These are phyloP conservation scores for Cyprinodon brontotheroides DNA, from an alignment of 2,113 vertebrate species.

Conservation along the genomic window DNA sequence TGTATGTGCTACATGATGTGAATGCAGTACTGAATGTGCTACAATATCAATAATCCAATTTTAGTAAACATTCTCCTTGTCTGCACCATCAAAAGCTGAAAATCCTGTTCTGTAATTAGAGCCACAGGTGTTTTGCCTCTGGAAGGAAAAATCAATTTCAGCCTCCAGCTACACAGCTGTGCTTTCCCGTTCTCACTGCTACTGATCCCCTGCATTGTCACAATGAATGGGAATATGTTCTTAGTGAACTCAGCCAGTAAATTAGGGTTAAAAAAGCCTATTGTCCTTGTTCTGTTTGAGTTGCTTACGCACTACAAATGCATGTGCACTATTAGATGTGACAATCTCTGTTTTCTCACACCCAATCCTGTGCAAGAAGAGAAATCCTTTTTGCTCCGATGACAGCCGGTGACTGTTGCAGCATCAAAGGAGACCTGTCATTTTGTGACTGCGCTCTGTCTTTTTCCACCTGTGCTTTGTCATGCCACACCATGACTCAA, in stretches of 20 bases:
- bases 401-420: conserved; percentile 35
- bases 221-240: conserved; percentile 62
- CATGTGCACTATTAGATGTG: conserved; percentile 30
- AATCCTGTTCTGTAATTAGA: conserved; percentile 42
- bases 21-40: conserved; percentile 8
- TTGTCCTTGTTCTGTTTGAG: conserved; percentile 46
- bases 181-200: conserved; percentile 36
- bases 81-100: conserved; percentile 15
- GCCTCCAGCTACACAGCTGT: conserved; percentile 28
- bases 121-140: conserved; percentile 60
- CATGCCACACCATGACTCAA: conserved; percentile 42
- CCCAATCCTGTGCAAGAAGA: neutral
- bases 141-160: conserved; percentile 48
- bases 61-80: conserved; percentile 28
- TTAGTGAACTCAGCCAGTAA: conserved; percentile 67
- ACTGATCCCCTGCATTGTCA: conserved; percentile 54
- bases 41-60: conserved; percentile 30
- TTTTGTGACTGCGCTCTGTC: conserved; percentile 53
- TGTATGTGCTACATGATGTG: conserved; percentile 11
- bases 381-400: conserved; percentile 42
- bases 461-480: conserved; percentile 66
- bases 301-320: conserved; percentile 38
- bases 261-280: conserved; percentile 61
- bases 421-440: conserved; percentile 53
- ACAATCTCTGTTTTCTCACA: conserved; percentile 12